Evolutionary conservation across 2,888 invertebrate species (phyloP), one percentile per base, ranked within the genome.

Genomic region (Xanthostigma xanthostigma): DNA sequence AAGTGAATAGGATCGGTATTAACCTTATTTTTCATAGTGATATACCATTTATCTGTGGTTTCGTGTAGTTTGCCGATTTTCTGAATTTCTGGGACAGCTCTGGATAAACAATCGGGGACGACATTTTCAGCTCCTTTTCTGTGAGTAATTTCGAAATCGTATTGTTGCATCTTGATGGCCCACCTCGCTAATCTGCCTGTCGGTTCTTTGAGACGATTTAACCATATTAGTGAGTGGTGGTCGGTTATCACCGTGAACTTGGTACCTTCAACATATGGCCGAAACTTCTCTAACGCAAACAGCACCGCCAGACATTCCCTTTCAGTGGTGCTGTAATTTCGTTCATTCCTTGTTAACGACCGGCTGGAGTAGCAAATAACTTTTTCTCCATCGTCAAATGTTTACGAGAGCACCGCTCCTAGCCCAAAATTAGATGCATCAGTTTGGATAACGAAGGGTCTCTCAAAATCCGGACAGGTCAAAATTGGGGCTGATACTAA

Each of bases 51-150:
- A 49, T 50, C 35, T n/a, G 27, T 39, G 11, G 27, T 11, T 17
- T 13, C 27, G 3, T 35, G 17, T 2, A 13, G 42, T 8, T 13
- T 34, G 4, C 33, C 39, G 8, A 38, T 41, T 6, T 9, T 36
- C 8, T 47, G 41, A 3, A 34, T 33, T 36, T 52, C 45, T 27
- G 37, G 38, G 33, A 41, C 45, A 27, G 35, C 47, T 36, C 63
- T 42, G 0, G 57, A 57, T 3, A 64, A 45, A 3, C 57, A 57
- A 50, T 67, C 65, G 2, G 63, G 62, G 3, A 59, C 53, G 8
- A 49, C 48, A 49, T 63, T 55, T 5, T 47, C 44, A 1, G 42
- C 47, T 0, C 63, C 63, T 2, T 51, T 53, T 9, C 55, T 46
- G 46, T 64, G 61, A 10, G 50, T 44, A 3, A 64, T 54, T 1